Base-by-base conservation (phyloP, 2,797 vertebrate genomes). In the Mallotus villosus region DNA sequence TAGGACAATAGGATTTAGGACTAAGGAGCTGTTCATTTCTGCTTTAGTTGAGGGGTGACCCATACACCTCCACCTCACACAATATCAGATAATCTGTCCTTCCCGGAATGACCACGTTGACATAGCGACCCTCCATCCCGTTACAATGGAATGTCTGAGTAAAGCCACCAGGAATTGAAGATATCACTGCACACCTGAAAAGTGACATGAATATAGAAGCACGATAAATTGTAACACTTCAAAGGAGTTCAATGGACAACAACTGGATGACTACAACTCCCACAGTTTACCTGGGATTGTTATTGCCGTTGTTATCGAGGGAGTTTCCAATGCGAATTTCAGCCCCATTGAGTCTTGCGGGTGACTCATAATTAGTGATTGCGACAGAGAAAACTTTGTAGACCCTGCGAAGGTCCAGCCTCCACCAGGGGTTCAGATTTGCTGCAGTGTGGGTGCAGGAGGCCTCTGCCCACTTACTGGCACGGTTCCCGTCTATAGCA, bases 31-130 rank as follows among this genome's bases (percentile, higher is more conserved):
- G 25, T 25, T 25, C 1, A 25, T 25, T 25, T 25, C 25, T 25
- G 25, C 25, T 41, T 46, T 46, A 84, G 64, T 85, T 81, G 41
- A 87, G 74, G 7, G 46, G 71, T 32, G 80, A 84, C 51, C 77
- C 88, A 0, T 83, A 81, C 25, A 88, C 87, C 68, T 90, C 84
- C 61, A 89, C 82, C 72, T 90, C 89, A 71, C 78, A 84, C 4
- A 90, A 62, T 0, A 0, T 0, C 12, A 89, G 59, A 29, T 25
- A 21, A 34, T 37, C 32, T 0, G 55, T 7, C 67, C 2, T 77
- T 14, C 68, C 75, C 3, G 87, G 84, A 17, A 84, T 16, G 7
- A 83, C 53, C 0, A 89, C 34, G 76, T 78, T 90, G 5, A 90
- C 4, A 3, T 84, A 91, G 17, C 77, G 83, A 1, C 89, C 89